phyloP scores from a whole-genome alignment of 2,113 vertebrate species.

The Papio anubis region DNA sequence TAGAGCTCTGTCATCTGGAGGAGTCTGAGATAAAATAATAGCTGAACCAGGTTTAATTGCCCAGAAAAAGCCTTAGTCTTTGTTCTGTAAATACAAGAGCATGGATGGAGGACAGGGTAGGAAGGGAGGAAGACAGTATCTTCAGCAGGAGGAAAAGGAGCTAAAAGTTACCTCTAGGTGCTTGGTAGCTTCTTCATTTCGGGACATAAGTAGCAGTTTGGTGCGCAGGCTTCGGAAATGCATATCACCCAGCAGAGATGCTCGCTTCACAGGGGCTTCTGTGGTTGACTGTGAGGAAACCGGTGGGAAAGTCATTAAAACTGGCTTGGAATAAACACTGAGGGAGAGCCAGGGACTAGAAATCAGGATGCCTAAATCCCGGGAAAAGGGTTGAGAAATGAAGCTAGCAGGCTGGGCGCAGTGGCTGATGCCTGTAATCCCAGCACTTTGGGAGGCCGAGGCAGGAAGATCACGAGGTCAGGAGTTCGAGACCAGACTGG shows the following conservation, averaged over 20 bases:
- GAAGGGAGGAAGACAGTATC: background rate
- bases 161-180: conserved; percentile 89
- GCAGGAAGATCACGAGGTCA: too few relatives aligned
- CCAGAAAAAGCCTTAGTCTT: background rate
- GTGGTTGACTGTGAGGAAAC: conserved; percentile 89
- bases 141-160: background rate
- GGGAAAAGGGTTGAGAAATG: background rate
- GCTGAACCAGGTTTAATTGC: background rate
- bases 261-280: conserved; percentile 92
- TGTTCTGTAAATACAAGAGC: conserved; percentile 14
- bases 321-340: background rate
- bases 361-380: background rate
- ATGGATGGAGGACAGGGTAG: background rate
- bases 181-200: conserved; percentile 94
- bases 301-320: conserved; percentile 19
- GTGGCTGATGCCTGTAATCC: too few relatives aligned
- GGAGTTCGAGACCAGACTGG: too few relatives aligned
- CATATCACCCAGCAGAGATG: conserved; percentile 92
- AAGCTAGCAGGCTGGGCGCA: too few relatives aligned
- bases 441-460: too few relatives aligned
- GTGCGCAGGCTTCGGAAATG: conserved; percentile 95
- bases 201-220: conserved; percentile 93
- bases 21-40: background rate
- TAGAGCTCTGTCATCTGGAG: background rate
- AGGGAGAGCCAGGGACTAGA: background rate